phyloP scores from a whole-genome alignment of 1,140 invertebrate genomes.

The Cepaea nemoralis region DNA sequence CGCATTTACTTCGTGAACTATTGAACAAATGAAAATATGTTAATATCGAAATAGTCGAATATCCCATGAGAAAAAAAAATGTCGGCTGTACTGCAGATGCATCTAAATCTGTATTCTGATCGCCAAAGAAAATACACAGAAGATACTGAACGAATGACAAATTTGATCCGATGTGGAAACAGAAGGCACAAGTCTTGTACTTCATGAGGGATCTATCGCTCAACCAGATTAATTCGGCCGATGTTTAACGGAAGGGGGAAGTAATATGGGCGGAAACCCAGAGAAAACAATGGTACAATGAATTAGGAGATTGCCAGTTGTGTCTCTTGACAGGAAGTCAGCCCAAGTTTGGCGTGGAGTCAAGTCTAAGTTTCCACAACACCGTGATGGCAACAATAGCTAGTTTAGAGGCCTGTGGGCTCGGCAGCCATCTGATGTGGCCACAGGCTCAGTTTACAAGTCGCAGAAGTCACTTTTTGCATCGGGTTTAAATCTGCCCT shows the following conservation, averaged over 20 bases:
- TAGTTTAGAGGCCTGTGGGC: neutral
- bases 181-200: neutral
- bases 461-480: neutral
- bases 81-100: too few relatives aligned
- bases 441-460: slow-evolving; percentile 15
- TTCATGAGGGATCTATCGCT: slow-evolving; percentile 3
- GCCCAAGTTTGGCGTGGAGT: neutral
- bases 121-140: neutral
- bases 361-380: slow-evolving; percentile 15
- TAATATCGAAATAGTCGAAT: too few relatives aligned
- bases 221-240: slow-evolving; percentile 1
- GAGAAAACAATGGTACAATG: neutral
- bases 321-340: slow-evolving; percentile 18
- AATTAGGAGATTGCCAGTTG: neutral
- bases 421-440: neutral
- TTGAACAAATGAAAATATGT: too few relatives aligned
- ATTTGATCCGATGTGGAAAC: neutral
- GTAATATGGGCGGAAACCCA: slow-evolving; percentile 11
- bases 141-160: neutral
- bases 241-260: neutral
- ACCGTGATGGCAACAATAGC: slow-evolving; percentile 25
- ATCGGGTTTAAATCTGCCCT: neutral
- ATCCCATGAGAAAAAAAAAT: too few relatives aligned
- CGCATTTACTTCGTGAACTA: too few relatives aligned
- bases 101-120: too few relatives aligned